Evolutionary conservation across 2,888 invertebrate species (phyloP).

Genomic region (Chymomyza procnemis): DNA sequence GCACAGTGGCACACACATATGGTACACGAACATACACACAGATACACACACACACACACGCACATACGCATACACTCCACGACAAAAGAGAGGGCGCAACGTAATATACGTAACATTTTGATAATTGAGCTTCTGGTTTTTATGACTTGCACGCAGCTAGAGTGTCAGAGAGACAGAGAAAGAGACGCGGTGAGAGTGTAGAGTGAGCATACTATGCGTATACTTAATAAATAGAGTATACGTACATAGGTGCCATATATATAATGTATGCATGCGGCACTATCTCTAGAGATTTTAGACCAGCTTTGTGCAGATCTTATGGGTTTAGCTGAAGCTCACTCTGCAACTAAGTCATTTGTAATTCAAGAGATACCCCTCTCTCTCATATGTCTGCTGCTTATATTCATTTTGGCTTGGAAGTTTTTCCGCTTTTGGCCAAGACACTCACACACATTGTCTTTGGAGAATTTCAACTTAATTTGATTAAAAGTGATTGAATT

Average conservation of each 20-base stretch:
- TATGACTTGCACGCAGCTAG: constrained; percentile 61
- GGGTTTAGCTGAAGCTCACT: background rate
- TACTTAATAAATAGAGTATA: background rate
- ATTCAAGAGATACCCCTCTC: background rate
- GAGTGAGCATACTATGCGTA: background rate
- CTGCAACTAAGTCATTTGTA: background rate
- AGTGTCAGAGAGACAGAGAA: too few relatives aligned
- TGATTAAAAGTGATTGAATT: background rate
- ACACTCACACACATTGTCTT: background rate
- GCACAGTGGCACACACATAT: background rate
- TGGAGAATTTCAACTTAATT: background rate
- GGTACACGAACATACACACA: background rate
- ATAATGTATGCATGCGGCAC: background rate
- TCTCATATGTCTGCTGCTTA: background rate
- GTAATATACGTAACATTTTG: constrained; percentile 64
- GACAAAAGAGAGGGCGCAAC: constrained; percentile 16
- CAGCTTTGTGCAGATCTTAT: background rate
- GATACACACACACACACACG: constrained; percentile 8
- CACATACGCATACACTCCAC: constrained; percentile 2
- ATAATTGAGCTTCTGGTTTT: constrained; percentile 71
- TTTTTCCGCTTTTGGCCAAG: too few relatives aligned
- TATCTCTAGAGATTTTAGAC: background rate
- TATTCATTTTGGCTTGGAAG: too few relatives aligned
- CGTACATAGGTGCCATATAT: background rate
- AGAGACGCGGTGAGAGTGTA: too few relatives aligned